Base-by-base conservation (phyloP, 2,888 invertebrate species). In the Branchinecta sandiegonensis region DNA sequence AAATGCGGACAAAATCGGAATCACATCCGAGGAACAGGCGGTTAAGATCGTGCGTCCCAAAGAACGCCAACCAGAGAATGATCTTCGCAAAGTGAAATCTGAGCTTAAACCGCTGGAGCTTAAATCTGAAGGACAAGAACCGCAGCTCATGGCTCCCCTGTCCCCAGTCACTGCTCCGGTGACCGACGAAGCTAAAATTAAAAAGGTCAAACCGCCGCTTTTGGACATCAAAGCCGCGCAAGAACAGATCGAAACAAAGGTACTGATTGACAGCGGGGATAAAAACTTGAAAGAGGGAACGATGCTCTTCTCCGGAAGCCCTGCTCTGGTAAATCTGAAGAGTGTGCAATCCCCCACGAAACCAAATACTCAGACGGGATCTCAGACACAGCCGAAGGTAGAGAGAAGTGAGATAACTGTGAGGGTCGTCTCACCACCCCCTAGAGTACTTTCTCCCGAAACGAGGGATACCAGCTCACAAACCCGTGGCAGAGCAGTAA, bases 151-250 rank as follows among this genome's bases (percentile, higher is more conserved):
- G 9, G 14, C 63, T 10, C 14, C 63, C 10, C n/a, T 56, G n/a
- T 17, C 63, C 63, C 63, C 63, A 17, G 23, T 17, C 14, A 10
- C 63, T 56, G 10, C 23, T 9, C 23, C 12, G 8, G 63, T 56
- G n/a, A 56, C 69, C 66, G 69, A 70, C 11, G 66, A 70, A 48
- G 71, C 70, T 70, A 73, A 76, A 81, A 76, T 74, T 80, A 81
- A 80, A 73, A 81, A 82, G 80, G 82, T 77, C 77, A 84, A 85
- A 56, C 63, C 63, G n/a, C 63, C 63, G 8, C 63, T 10, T 17
- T 23, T 56, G n/a, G 63, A 56, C 63, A 56, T 56, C 23, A 56
- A 10, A 56, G 63, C 63, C 10, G 63, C 63, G 1, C 63, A 56
- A 23, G 37, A 37, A 37, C 63, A 56, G 10, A 10, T 56, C 8